Evolutionary conservation across 2,113 vertebrate genomes (phyloP).

Genomic region (Daubentonia madagascariensis): DNA sequence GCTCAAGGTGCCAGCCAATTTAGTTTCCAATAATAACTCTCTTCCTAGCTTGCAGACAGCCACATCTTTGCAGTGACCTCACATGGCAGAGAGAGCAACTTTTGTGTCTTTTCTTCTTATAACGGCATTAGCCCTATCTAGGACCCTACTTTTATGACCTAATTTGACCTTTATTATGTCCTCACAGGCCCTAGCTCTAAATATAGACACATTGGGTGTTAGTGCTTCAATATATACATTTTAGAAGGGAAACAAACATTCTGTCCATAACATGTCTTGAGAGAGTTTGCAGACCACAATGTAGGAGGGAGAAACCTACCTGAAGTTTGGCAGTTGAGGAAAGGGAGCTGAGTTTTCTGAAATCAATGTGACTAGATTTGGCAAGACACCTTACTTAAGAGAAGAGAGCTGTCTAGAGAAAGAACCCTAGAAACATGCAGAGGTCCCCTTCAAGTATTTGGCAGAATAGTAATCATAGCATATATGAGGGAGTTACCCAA

Average conservation of each 20-base stretch:
- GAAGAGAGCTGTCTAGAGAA: neutral
- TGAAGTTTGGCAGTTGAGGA: neutral
- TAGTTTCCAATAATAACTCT: neutral
- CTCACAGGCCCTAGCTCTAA: neutral
- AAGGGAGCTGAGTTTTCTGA: neutral
- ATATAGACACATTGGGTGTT: neutral
- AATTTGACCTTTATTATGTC: neutral
- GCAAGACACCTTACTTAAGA: neutral
- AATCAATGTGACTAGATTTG: neutral
- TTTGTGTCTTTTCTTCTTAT: neutral
- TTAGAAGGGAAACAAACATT: neutral
- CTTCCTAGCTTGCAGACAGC: too few species aligned
- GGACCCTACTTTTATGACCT: neutral
- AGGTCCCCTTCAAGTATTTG: neutral
- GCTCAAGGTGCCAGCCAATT: neutral
- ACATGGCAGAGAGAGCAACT: neutral
- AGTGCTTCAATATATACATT: neutral
- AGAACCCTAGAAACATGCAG: neutral
- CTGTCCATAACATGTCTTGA: neutral
- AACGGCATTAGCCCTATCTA: neutral
- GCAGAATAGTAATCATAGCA: neutral
- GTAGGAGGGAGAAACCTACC: neutral
- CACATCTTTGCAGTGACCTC: too few species aligned
- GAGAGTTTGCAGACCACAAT: too few species aligned
- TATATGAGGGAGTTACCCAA: neutral